These are phyloP conservation scores for Mionectes olivaceus DNA, from an alignment of 2,797 vertebrate species.

Conservation along the genomic window DNA sequence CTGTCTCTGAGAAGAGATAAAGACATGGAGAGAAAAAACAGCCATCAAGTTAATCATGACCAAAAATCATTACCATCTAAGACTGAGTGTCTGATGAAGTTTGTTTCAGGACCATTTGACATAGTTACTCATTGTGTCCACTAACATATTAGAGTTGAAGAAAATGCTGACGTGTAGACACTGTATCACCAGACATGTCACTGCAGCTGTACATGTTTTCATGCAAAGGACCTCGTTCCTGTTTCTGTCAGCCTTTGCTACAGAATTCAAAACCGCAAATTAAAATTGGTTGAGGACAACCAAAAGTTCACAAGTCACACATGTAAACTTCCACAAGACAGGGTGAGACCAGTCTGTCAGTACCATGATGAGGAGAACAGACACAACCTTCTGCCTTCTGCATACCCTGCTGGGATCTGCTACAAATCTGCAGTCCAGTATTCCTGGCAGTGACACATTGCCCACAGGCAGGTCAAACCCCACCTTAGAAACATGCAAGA, in stretches of 20 bases:
- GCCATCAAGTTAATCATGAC: neutral
- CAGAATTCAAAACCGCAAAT: slow-evolving; percentile 2
- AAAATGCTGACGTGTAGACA: neutral
- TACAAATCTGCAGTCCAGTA: neutral
- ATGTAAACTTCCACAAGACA: neutral
- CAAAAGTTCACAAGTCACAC: neutral
- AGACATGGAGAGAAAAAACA: neutral
- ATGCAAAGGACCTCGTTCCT: neutral
- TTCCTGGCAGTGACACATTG: neutral
- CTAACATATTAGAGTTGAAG: neutral
- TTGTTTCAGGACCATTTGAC: neutral
- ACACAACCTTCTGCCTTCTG: neutral
- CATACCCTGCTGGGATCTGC: neutral
- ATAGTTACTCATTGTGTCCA: neutral
- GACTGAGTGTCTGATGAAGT: slow-evolving; percentile 25
- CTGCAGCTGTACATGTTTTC: neutral
- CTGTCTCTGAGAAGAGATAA: slow-evolving; percentile 27
- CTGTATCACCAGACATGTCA: neutral
- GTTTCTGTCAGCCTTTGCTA: neutral
- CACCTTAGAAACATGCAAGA: neutral
- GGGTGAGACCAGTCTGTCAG: neutral
- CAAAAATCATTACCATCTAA: slow-evolving; percentile 32
- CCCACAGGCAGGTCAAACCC: neutral
- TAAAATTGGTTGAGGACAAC: neutral
- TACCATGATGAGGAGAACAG: neutral